These are phyloP conservation scores for Drosophila ambigua DNA, from an alignment of 1,140 invertebrate species.

Conservation along the genomic window DNA sequence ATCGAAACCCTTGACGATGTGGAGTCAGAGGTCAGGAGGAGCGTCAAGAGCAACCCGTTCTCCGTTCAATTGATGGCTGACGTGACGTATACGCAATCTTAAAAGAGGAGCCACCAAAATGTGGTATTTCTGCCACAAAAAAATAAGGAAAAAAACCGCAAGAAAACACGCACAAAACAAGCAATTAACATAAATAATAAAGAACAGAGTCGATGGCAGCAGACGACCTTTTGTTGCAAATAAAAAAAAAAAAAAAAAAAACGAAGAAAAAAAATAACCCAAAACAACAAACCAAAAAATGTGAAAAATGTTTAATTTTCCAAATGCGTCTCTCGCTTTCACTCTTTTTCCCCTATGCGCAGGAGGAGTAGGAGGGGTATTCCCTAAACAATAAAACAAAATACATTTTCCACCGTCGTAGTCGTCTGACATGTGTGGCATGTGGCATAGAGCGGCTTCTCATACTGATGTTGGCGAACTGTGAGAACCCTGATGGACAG, in stretches of 20 bases:
- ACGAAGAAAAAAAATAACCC: background rate
- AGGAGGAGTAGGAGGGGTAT: conserved; percentile 10
- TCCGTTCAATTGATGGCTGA: conserved; percentile 47
- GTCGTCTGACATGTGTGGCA: conserved; percentile 22
- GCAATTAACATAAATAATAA: conserved; percentile 78
- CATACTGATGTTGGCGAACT: background rate
- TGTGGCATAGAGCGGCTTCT: conserved; percentile 29
- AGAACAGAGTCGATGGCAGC: conserved; percentile 27
- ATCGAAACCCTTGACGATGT: background rate
- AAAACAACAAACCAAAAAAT: conserved; percentile 13
- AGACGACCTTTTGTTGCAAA: conserved; percentile 15
- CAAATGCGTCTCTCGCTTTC: conserved; percentile 49
- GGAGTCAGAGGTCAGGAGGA: background rate
- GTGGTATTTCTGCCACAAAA: background rate
- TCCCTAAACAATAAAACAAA: conserved; percentile 48
- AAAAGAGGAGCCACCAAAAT: conserved; percentile 24
- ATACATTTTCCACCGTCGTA: background rate
- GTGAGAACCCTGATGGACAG: background rate
- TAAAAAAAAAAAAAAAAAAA: conserved; percentile 22
- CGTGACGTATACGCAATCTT: conserved; percentile 73
- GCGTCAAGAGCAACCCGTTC: conserved; percentile 52
- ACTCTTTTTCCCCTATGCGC: conserved; percentile 3
- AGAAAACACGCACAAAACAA: conserved; percentile 62
- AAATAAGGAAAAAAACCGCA: conserved; percentile 43
- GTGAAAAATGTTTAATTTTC: conserved; percentile 59